phyloP scores from a whole-genome alignment of 1,140 invertebrate species.

The Euglossa dilemma region DNA sequence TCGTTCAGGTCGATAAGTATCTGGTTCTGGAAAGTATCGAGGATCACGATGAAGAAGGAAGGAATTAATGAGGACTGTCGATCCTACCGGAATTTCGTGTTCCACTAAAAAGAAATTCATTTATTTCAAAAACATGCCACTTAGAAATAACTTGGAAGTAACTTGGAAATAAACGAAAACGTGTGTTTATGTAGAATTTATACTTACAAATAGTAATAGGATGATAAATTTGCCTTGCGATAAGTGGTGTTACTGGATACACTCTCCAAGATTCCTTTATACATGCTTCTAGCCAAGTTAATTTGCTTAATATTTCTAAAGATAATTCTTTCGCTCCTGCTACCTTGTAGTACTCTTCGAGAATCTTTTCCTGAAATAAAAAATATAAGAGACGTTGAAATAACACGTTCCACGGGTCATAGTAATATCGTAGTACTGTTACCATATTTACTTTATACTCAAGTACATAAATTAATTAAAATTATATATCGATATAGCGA shows the following conservation, averaged over 20 bases:
- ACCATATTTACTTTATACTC: too few relatives aligned
- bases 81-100: slow-evolving; percentile 72
- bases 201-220: slow-evolving; percentile 74
- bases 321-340: slow-evolving; percentile 77
- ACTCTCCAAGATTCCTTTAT: slow-evolving; percentile 81
- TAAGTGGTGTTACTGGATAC: slow-evolving; percentile 84
- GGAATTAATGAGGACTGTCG: slow-evolving; percentile 74
- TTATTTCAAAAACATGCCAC: background rate
- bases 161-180: background rate
- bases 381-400: background rate
- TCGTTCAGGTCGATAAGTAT: slow-evolving; percentile 85
- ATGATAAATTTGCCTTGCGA: slow-evolving; percentile 81
- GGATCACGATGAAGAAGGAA: slow-evolving; percentile 83
- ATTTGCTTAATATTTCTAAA: slow-evolving; percentile 79
- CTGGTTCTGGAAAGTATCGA: slow-evolving; percentile 84
- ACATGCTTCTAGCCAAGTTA: slow-evolving; percentile 83
- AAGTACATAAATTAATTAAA: too few relatives aligned
- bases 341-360: slow-evolving; percentile 82
- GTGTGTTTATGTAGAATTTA: background rate
- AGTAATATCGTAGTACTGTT: too few relatives aligned
- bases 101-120: slow-evolving; percentile 61
- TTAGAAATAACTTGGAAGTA: too few relatives aligned
- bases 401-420: too few relatives aligned
- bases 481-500: too few relatives aligned
- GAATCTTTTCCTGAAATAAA: slow-evolving; percentile 80